Conservation (phyloP, 2,797 vertebrate species). For the Crocodylus rhombifer region DNA sequence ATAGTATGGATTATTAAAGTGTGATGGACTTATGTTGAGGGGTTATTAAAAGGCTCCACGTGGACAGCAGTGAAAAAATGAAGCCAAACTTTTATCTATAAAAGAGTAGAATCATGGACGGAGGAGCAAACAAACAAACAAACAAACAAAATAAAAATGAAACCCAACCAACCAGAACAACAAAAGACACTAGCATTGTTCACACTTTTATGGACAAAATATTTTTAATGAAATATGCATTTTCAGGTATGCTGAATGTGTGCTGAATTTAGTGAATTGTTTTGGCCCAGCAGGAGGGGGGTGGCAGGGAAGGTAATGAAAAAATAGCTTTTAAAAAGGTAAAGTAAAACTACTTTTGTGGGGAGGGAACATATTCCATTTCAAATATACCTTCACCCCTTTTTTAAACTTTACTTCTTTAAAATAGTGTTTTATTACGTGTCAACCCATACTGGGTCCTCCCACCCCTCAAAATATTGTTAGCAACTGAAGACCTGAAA, state of each 20-base stretch:
- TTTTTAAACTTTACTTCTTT: too few relatives aligned
- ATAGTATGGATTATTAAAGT: neutral
- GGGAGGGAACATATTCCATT: neutral
- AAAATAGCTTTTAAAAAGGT: neutral
- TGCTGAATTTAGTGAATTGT: neutral
- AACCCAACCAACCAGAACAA: neutral
- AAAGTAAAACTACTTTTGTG: neutral
- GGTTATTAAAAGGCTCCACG: neutral
- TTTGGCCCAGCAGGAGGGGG: neutral
- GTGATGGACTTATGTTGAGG: neutral
- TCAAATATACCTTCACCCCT: neutral
- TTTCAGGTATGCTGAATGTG: neutral
- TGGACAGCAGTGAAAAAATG: neutral
- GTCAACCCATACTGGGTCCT: too few relatives aligned
- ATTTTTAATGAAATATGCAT: conserved; percentile 1
- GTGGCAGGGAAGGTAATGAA: neutral
- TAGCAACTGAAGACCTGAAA: too few relatives aligned
- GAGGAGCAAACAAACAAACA: neutral
- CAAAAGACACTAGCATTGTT: neutral
- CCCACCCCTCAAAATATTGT: too few relatives aligned
- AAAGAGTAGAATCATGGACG: neutral
- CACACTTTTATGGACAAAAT: neutral
- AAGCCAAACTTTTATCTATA: neutral
- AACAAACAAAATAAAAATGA: too few relatives aligned
- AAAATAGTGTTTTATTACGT: too few relatives aligned